A percentile compares a stretch with the other conserved stretches of the same genome.
phyloP scores from a whole-genome alignment of 2,797 vertebrate genomes.

The Linurgus olivaceus region DNA sequence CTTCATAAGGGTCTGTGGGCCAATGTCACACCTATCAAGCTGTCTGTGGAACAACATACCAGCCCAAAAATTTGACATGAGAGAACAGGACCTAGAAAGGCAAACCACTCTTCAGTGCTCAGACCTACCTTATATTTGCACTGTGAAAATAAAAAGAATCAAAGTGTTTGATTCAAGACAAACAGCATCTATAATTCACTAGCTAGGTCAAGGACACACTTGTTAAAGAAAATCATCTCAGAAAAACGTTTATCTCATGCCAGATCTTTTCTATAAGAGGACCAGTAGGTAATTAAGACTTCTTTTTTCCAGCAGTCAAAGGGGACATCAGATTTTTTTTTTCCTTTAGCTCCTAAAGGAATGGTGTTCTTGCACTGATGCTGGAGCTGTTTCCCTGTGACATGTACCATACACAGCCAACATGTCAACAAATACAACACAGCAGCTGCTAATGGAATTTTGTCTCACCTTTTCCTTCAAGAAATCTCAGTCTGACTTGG shows the following conservation, averaged over 20 bases:
- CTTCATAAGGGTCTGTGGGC: not conserved
- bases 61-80: not conserved
- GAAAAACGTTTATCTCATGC: not conserved
- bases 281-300: not conserved
- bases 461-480: not conserved
- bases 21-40: not conserved
- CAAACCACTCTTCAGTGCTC: not conserved
- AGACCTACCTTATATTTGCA: not conserved
- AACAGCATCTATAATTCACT: not conserved
- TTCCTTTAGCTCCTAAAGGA: not conserved
- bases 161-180: not conserved
- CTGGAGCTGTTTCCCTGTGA: not conserved
- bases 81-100: not conserved
- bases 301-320: not conserved
- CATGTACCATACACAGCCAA: not conserved
- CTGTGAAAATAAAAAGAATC: not conserved
- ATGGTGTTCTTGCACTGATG: not conserved
- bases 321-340: not conserved
- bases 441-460: constrained; percentile 9
- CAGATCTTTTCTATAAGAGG: not conserved
- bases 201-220: not conserved
- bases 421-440: not conserved
- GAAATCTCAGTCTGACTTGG: not conserved
- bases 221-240: not conserved
- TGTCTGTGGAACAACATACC: not conserved